Conservation (phyloP, 2,797 vertebrate species). For the Neopelma chrysocephalum region DNA sequence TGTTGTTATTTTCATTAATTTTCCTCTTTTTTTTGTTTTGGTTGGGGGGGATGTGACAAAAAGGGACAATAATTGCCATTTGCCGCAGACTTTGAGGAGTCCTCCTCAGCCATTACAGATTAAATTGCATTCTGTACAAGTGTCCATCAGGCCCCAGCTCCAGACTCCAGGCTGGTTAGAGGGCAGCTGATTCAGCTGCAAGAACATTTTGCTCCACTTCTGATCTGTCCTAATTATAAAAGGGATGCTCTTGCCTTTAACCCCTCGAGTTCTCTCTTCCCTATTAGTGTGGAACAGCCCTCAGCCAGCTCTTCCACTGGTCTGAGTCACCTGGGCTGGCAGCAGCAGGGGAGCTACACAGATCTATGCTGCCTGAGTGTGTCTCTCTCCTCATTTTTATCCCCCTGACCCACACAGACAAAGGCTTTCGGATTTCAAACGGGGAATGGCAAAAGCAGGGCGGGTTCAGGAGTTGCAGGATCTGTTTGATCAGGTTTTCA, state of each 20-base stretch:
- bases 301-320: background rate
- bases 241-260: conserved; percentile 53
- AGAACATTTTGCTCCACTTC: conserved; percentile 59
- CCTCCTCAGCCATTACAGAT: conserved; percentile 66
- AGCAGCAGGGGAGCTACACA: background rate
- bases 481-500: background rate
- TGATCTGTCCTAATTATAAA: conserved; percentile 55
- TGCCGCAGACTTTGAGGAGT: conserved; percentile 63
- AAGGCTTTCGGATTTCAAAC: background rate
- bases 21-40: conserved; percentile 38
- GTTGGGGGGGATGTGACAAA: conserved; percentile 56
- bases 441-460: background rate
- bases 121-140: conserved; percentile 63
- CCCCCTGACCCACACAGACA: background rate
- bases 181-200: conserved; percentile 62
- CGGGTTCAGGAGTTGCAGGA: background rate
- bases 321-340: conserved; percentile 23
- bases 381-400: background rate
- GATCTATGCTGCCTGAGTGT: background rate
- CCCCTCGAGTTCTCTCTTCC: conserved; percentile 31
- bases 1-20: conserved; percentile 67
- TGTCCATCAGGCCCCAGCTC: conserved; percentile 61
- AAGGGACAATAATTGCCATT: conserved; percentile 71
- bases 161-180: conserved; percentile 59
- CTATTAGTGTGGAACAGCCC: background rate